A percentile compares a stretch with the other conserved stretches of the same genome.
These are phyloP conservation scores for Heliconius erato DNA, from an alignment of 2,888 invertebrate genomes.

Conservation along the genomic window DNA sequence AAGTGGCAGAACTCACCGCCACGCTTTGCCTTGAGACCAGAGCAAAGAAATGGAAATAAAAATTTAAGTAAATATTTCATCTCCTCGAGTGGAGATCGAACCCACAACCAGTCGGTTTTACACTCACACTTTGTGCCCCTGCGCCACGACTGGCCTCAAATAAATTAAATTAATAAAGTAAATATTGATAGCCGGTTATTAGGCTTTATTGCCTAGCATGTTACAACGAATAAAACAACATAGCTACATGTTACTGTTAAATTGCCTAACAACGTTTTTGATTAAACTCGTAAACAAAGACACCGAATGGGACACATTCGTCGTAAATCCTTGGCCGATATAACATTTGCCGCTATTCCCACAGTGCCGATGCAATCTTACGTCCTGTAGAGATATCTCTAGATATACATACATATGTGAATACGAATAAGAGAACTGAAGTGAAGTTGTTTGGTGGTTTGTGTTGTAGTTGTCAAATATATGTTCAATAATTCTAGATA, in stretches of 20 bases:
- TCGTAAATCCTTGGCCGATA: constrained; percentile 82
- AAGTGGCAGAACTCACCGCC: no score
- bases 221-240: background rate
- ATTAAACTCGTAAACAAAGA: constrained; percentile 83
- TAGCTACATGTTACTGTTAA: constrained; percentile 2
- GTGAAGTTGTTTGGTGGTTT: background rate
- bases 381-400: background rate
- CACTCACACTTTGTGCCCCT: no score
- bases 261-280: constrained; percentile 57
- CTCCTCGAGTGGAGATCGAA: no score
- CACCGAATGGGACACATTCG: constrained; percentile 78
- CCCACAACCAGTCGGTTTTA: no score
- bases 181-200: background rate
- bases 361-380: constrained; percentile 24
- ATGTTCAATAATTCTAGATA: background rate
- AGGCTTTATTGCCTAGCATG: constrained; percentile 5
- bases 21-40: no score
- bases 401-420: background rate
- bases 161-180: background rate
- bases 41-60: no score
- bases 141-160: no score
- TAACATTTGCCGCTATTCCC: constrained; percentile 52
- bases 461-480: background rate
- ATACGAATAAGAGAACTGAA: background rate
- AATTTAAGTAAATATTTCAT: no score